These are phyloP conservation scores for Netelia virgata DNA, from an alignment of 2,888 invertebrate species.

Conservation along the genomic window DNA sequence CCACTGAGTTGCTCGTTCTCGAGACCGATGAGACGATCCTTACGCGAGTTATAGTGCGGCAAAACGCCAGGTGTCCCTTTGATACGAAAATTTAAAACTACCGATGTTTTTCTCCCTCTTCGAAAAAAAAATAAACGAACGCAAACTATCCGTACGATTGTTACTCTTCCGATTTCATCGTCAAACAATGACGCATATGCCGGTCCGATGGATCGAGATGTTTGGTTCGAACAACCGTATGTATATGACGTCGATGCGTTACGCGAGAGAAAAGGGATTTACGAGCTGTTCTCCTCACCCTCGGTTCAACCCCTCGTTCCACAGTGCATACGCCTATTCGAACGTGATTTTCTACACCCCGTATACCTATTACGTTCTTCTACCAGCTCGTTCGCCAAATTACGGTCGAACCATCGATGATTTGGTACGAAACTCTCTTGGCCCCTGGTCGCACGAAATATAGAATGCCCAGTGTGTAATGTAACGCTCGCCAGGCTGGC, in stretches of 20 bases:
- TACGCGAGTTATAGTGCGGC: neutral
- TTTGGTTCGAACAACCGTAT: constrained; percentile 26
- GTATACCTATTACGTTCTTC: constrained; percentile 3
- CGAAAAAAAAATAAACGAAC: constrained; percentile 21
- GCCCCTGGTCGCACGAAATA: constrained; percentile 48
- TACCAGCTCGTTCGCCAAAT: constrained; percentile 70
- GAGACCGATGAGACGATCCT: neutral
- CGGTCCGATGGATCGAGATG: constrained; percentile 6
- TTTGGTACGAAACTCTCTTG: constrained; percentile 67
- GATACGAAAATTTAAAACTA: constrained; percentile 36
- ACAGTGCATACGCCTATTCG: constrained; percentile 52
- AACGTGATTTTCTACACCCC: constrained; percentile 68
- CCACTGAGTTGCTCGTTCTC: neutral
- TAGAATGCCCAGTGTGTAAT: constrained; percentile 44
- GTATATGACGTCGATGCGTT: neutral
- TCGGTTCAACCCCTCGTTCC: neutral
- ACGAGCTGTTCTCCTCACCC: constrained; percentile 33
- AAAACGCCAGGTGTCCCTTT: constrained; percentile 51
- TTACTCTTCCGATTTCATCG: constrained; percentile 46
- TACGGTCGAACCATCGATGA: constrained; percentile 71
- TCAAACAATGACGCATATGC: constrained; percentile 64
- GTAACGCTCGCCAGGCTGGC: constrained; percentile 25
- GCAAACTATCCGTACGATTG: neutral
- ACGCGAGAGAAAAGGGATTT: constrained; percentile 24
- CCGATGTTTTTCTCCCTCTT: constrained; percentile 18